Conservation (phyloP, 2,797 vertebrate species). For the Scolopax rusticola region DNA sequence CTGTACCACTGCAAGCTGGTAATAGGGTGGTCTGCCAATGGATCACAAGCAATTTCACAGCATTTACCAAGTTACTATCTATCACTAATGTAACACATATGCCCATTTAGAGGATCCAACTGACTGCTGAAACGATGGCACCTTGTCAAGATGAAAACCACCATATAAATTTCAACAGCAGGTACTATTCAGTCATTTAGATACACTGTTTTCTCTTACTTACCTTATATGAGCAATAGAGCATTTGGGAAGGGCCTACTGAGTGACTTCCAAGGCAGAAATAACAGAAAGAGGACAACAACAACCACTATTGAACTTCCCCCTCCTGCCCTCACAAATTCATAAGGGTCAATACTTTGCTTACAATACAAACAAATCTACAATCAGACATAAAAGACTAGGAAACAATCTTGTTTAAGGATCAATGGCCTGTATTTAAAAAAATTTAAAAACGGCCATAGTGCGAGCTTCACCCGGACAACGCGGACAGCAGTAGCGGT, state of each 20-base stretch:
- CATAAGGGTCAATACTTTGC: background rate
- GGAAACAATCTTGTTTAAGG: background rate
- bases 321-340: background rate
- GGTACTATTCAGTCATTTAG: background rate
- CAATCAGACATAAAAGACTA: background rate
- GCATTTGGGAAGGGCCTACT: background rate
- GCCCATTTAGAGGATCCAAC: background rate
- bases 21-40: background rate
- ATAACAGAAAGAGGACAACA: background rate
- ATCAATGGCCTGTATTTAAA: background rate
- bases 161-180: background rate
- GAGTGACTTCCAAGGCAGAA: background rate
- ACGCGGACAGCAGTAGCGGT: too few species aligned
- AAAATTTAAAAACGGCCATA: too few species aligned
- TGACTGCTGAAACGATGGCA: background rate
- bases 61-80: background rate
- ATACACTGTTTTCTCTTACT: background rate
- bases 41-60: background rate
- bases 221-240: background rate
- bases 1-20: too few species aligned
- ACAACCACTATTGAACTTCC: background rate
- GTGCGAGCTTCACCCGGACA: too few species aligned
- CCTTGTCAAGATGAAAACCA: background rate
- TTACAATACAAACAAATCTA: background rate
- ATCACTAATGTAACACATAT: background rate